A percentile compares a stretch with the other conserved stretches of the same genome.
Evolutionary conservation across 2,113 vertebrate species (phyloP).

Genomic region (Nibea albiflora): DNA sequence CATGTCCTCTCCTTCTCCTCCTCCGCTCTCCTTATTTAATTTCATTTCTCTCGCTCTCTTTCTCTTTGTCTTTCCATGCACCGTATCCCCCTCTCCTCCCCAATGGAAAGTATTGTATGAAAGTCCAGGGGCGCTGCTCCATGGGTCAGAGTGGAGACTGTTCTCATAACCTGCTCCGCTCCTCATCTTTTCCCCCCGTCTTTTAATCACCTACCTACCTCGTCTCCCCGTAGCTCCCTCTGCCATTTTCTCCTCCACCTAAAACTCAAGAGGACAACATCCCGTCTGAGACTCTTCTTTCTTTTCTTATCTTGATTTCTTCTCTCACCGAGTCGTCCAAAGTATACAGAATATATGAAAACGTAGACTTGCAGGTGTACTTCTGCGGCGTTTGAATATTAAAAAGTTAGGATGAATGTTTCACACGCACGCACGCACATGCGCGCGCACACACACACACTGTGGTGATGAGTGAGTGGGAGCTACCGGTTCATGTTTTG

Average conservation of each 20-base stretch:
- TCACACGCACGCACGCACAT: slow-evolving; percentile 27
- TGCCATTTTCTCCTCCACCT: slow-evolving; percentile 25
- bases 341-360: background rate
- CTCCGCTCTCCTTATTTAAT: slow-evolving; percentile 75
- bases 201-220: slow-evolving; percentile 45
- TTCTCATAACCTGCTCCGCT: slow-evolving; percentile 78
- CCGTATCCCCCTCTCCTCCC: slow-evolving; percentile 63
- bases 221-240: slow-evolving; percentile 1
- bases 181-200: slow-evolving; percentile 46
- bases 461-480: slow-evolving; percentile 78
- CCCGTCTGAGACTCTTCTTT: background rate
- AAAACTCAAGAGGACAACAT: slow-evolving; percentile 12
- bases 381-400: slow-evolving; percentile 26
- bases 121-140: slow-evolving; percentile 76
- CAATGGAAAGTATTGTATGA: slow-evolving; percentile 70
- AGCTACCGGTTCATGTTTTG: slow-evolving; percentile 84
- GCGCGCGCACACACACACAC: slow-evolving; percentile 36
- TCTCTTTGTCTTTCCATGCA: slow-evolving; percentile 73
- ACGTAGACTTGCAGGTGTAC: slow-evolving; percentile 29
- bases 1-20: slow-evolving; percentile 73
- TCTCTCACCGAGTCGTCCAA: background rate
- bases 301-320: background rate
- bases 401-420: slow-evolving; percentile 2
- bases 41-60: slow-evolving; percentile 54
- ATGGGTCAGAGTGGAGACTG: slow-evolving; percentile 77